Evolutionary conservation across 2,797 vertebrate species (phyloP).

Genomic region (Sciurus vulgaris): DNA sequence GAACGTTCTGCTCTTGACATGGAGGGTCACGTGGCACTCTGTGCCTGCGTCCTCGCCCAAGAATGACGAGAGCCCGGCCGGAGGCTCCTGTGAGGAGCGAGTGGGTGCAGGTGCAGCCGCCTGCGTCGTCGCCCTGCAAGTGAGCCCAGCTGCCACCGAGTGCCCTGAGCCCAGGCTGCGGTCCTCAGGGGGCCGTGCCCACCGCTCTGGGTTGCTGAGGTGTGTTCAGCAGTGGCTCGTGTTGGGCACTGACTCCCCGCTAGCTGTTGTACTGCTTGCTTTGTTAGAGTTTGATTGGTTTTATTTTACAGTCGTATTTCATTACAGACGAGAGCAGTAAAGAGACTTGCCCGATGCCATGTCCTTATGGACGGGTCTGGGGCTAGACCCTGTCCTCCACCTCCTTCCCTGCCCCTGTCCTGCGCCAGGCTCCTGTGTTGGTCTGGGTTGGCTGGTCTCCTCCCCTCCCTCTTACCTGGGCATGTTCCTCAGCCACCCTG

Average conservation of each 20-base stretch:
- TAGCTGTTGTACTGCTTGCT: neutral
- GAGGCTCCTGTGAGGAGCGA: neutral
- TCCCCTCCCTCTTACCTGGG: neutral
- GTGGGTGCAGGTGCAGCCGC: neutral
- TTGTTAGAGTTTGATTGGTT: neutral
- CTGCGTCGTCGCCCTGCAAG: too few species aligned
- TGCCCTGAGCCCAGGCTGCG: neutral
- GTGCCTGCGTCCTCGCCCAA: neutral
- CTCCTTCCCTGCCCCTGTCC: neutral
- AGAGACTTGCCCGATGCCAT: neutral
- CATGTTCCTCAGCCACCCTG: neutral
- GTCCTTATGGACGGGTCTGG: neutral
- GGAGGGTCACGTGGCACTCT: neutral
- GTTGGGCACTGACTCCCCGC: neutral
- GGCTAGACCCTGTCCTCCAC: neutral
- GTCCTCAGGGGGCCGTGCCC: neutral
- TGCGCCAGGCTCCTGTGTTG: neutral
- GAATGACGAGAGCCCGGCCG: neutral
- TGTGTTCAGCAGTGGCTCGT: too few species aligned
- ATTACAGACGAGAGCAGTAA: neutral
- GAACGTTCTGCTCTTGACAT: neutral
- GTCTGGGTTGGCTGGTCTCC: neutral
- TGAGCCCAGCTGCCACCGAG: neutral
- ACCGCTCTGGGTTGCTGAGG: neutral
- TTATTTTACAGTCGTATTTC: neutral